These are phyloP conservation scores for Acrocephalus arundinaceus DNA, from an alignment of 2,113 vertebrate species.

Conservation along the genomic window DNA sequence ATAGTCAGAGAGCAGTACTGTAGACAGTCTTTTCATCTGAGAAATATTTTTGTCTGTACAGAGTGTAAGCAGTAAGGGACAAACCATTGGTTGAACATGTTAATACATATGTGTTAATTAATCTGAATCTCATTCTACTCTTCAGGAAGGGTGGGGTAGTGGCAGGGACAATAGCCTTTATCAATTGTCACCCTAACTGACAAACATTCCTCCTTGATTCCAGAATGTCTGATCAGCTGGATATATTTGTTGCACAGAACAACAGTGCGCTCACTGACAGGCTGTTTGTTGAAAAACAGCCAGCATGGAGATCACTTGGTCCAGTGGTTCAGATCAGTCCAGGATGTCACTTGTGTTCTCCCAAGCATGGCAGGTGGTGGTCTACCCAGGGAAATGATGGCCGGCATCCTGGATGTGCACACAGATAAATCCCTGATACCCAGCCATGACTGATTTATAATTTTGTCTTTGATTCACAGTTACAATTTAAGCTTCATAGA, in stretches of 20 bases:
- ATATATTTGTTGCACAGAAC: neutral
- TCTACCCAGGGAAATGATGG: neutral
- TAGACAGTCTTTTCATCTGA: neutral
- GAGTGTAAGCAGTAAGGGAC: neutral
- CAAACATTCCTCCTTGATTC: neutral
- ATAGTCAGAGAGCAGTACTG: neutral
- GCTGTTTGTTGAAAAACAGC: neutral
- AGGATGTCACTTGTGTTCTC: neutral
- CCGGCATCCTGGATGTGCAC: neutral
- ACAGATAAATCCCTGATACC: neutral
- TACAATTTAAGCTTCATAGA: neutral
- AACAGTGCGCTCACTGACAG: neutral
- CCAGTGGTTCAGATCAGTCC: neutral
- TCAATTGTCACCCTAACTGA: neutral
- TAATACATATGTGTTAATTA: neutral
- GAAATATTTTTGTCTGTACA: neutral
- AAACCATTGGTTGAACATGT: neutral
- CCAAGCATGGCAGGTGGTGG: neutral
- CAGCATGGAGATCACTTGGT: neutral
- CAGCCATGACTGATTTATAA: neutral
- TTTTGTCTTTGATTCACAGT: neutral
- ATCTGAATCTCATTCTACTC: neutral
- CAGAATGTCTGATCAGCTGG: neutral
- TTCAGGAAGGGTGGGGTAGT: neutral
- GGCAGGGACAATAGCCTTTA: neutral